phyloP scores from a whole-genome alignment of 2,797 vertebrate genomes.

The Cottoperca gobio region DNA sequence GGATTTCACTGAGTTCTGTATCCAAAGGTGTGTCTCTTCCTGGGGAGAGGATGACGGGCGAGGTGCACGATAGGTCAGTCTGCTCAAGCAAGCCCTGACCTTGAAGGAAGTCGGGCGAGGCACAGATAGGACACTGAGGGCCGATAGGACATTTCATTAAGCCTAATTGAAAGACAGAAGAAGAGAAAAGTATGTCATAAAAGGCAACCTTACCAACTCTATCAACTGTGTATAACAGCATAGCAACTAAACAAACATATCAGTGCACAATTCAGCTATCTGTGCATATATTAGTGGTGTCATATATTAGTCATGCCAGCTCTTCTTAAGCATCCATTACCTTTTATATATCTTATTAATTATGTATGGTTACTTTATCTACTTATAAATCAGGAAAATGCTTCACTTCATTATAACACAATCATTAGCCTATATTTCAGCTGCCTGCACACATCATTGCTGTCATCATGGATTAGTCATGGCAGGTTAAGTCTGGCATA shows the following conservation, averaged over 20 bases:
- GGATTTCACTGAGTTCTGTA: slow-evolving; percentile 70
- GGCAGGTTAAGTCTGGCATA: slow-evolving; percentile 74
- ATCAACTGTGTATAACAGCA: slow-evolving; percentile 22
- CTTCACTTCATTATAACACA: slow-evolving; percentile 69
- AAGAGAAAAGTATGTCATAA: slow-evolving; percentile 26
- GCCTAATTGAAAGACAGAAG: slow-evolving; percentile 78
- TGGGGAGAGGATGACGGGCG: slow-evolving; percentile 84
- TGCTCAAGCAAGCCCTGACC: slow-evolving; percentile 84
- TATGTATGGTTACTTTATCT: slow-evolving; percentile 65
- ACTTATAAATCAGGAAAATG: slow-evolving; percentile 66
- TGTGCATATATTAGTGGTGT: slow-evolving; percentile 46
- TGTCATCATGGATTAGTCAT: slow-evolving; percentile 79
- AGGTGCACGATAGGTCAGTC: slow-evolving; percentile 81
- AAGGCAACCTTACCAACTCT: neutral
- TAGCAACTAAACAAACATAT: slow-evolving; percentile 54
- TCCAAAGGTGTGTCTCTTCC: slow-evolving; percentile 71
- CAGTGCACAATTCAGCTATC: slow-evolving; percentile 45
- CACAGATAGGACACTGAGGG: slow-evolving; percentile 89
- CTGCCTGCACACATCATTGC: slow-evolving; percentile 67
- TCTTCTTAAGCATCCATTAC: slow-evolving; percentile 64
- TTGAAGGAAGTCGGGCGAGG: slow-evolving; percentile 81
- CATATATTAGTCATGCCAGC: slow-evolving; percentile 60
- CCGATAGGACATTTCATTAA: slow-evolving; percentile 90
- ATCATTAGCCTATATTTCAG: slow-evolving; percentile 70
- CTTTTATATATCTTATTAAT: slow-evolving; percentile 68